phyloP scores from a whole-genome alignment of 2,113 vertebrate species.

The Podocnemis expansa region DNA sequence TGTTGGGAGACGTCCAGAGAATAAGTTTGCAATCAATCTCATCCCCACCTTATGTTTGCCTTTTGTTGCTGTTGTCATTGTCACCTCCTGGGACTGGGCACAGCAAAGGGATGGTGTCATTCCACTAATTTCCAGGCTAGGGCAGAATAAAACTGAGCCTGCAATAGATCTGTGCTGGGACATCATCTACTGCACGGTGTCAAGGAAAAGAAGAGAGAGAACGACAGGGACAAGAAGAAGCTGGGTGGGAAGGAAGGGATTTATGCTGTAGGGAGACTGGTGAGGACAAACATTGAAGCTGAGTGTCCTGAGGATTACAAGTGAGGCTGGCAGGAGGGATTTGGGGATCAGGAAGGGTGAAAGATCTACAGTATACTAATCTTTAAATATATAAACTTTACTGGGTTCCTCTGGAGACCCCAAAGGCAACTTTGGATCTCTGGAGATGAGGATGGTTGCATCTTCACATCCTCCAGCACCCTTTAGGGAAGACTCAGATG shows the following conservation, averaged over 20 bases:
- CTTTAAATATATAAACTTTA: not conserved
- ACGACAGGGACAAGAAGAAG: not conserved
- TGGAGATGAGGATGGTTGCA: not conserved
- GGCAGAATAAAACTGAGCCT: not conserved
- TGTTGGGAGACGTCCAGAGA: not conserved
- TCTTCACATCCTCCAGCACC: not conserved
- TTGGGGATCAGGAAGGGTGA: not conserved
- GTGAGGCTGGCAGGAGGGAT: not conserved
- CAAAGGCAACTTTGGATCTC: not conserved
- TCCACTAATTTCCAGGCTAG: not conserved
- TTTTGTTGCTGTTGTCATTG: rapidly evolving
- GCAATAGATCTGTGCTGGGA: rapidly evolving
- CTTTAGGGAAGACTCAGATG: not conserved
- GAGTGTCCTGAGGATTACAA: not conserved
- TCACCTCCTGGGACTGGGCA: not conserved
- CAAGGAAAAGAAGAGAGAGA: not conserved
- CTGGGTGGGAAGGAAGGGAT: not conserved
- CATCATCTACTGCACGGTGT: not conserved
- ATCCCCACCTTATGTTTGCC: not conserved
- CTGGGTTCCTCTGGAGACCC: not conserved
- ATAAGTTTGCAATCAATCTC: not conserved
- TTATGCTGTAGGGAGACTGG: not conserved
- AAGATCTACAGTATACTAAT: not conserved
- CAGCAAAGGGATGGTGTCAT: not conserved
- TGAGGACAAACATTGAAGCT: not conserved